Base-by-base conservation (phyloP, 2,113 vertebrate genomes). In the Chamaetylas fuelleborni region DNA sequence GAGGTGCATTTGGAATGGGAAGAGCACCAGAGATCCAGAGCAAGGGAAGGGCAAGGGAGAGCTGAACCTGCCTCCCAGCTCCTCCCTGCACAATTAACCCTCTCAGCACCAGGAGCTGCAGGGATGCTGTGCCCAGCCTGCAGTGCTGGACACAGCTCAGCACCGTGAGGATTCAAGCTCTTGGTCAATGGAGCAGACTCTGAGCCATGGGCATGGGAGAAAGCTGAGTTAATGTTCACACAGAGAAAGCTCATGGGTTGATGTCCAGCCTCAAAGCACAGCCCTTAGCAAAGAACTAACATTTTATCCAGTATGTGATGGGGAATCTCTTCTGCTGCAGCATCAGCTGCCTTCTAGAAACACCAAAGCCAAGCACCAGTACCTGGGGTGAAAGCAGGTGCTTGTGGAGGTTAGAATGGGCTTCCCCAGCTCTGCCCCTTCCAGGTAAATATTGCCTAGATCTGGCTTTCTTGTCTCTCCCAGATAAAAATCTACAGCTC, bases 131-230 rank as follows among this genome's bases (percentile, higher is more conserved):
- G 19, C 31, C 36, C 31, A 70, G 38, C n/a, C 57, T 16, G 29
- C 3, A 4, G 3, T 25, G 42, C n/a, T 72, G 40, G 20, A 25
- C 2, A 8, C 72, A 61, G 84, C 48, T 65, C 1, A 0, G 45
- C 54, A 12, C 40, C 3, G 0, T 1, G 11, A 17, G 22, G 38
- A 25, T 36, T 82, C 14, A 8, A 57, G 14, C 29, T n/a, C 31
- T 66, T 40, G 60, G 43, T 9, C 58, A 11, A 0, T 1, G 16
- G 48, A 93, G 20, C 16, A 25, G 66, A 54, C 47, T 43, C 87
- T 77, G 65, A 80, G 42, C 29, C 5, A 7, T 6, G 25, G 12
- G 13, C 48, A 6, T 25, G 10, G n/a, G 13, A 81, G 47, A 51
- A 81, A 93, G 14, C 18, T 2, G 3, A 79, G 22, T 4, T 14